phyloP scores from a whole-genome alignment of 53 echinoderm and acorn worm genomes.

The Glandiceps talaboti region DNA sequence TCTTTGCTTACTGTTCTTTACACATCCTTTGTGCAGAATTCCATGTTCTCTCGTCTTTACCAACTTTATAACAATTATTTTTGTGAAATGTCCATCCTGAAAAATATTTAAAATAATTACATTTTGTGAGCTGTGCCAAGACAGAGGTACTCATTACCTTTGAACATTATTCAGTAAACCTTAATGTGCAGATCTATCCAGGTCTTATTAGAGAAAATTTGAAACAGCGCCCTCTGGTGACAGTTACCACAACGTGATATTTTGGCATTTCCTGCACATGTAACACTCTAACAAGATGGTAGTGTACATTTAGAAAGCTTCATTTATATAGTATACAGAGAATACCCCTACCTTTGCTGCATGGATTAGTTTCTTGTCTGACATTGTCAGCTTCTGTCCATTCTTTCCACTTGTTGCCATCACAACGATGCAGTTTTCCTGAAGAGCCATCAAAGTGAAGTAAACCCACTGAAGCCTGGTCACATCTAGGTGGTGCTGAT shows the following conservation, averaged over 20 bases:
- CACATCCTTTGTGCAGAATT: slow-evolving; percentile 73
- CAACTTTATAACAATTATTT: slow-evolving; percentile 53
- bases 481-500: background rate
- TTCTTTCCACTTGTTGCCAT: slow-evolving; percentile 18
- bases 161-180: background rate
- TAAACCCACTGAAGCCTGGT: slow-evolving; percentile 5
- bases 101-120: background rate
- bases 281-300: no score
- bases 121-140: no score
- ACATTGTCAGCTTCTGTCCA: background rate
- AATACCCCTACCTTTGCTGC: background rate
- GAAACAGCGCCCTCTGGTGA: no score
- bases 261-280: no score
- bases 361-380: background rate
- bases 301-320: no score
- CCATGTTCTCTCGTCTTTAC: slow-evolving; percentile 49
- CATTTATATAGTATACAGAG: no score
- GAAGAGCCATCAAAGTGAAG: slow-evolving; percentile 3
- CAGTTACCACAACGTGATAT: no score
- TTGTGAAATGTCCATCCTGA: slow-evolving; percentile 72
- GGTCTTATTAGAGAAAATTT: no score
- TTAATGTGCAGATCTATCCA: no score
- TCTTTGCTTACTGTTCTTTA: slow-evolving; percentile 52
- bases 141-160: background rate
- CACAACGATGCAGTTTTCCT: slow-evolving; percentile 11